Evolutionary conservation across 2,888 invertebrate species (phyloP).

Genomic region (Amphipoea lucens): DNA sequence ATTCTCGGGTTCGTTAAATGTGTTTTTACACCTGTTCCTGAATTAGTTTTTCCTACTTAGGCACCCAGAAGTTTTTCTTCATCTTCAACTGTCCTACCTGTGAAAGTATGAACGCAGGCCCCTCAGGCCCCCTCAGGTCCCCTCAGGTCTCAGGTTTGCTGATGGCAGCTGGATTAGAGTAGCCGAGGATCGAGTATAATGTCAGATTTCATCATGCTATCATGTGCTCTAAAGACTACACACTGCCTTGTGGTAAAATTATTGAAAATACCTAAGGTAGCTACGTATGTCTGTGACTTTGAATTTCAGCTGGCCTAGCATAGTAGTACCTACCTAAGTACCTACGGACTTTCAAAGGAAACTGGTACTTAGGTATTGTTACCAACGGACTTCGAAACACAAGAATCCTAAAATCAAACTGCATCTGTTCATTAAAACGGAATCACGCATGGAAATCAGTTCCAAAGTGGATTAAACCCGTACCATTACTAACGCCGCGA

Average conservation of each 20-base stretch:
- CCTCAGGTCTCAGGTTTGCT: background rate
- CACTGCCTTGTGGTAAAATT: background rate
- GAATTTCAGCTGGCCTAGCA: background rate
- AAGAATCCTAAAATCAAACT: slow-evolving; percentile 15
- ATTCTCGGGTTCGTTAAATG: too few species aligned
- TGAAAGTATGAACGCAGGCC: background rate
- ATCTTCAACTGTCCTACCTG: background rate
- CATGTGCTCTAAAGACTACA: background rate
- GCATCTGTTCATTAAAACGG: slow-evolving; percentile 38
- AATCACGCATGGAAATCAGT: slow-evolving; percentile 52
- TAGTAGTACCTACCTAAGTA: background rate
- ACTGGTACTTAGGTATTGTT: too few species aligned
- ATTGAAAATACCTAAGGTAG: background rate
- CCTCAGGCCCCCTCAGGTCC: background rate
- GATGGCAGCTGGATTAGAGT: background rate
- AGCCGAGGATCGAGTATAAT: background rate
- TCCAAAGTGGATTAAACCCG: slow-evolving; percentile 52
- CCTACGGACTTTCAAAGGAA: background rate
- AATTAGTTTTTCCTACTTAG: too few species aligned
- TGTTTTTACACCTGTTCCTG: too few species aligned
- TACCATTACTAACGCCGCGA: slow-evolving; percentile 51
- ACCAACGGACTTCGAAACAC: background rate
- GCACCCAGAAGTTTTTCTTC: background rate
- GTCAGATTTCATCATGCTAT: background rate
- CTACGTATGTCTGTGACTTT: background rate